Base-by-base conservation (phyloP, 2,888 invertebrate genomes). In the Leptarthrus brevirostris region DNA sequence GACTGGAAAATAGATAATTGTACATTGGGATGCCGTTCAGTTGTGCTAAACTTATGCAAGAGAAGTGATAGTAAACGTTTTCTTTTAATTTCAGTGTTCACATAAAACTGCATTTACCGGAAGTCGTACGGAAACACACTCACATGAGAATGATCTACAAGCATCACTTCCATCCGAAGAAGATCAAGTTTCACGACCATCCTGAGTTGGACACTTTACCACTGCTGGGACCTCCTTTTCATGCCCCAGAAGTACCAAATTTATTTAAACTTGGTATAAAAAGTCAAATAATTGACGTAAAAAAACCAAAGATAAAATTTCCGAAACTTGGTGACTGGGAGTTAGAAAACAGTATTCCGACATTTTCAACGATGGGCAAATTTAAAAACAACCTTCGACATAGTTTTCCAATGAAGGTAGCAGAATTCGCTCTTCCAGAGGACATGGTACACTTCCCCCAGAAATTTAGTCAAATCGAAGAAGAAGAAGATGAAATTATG, bases 101-200 rank as follows among this genome's bases (percentile, higher is more conserved):
- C 20, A 74, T 74, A 36, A 74, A 74, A 64, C 24, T 74, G 30
- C 74, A 74, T 26, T 49, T 74, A 49, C 74, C 74, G 26, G 61
- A 74, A 71, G 44, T 74, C n/a, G 49, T 71, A n/a, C 58, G 71
- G 24, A 74, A 74, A 40, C 74, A 74, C 30, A 71, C 74, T 22
- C 74, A 74, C 71, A 47, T 71, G 20, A 30, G 44, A 16, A 74
- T 71, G 36, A 71, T 74, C 10, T 49, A 61, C 5, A 74, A 71
- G 52, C 74, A 74, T 26, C 74, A 74, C 30, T 74, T 74, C 30
- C 74, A 74, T 70, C 74, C 70, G 20, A 70, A 70, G 52, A 74
- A 71, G 40, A 44, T 53, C 14, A 61, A 56, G 26, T 44, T 47
- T 12, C 72, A 56, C 47, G 56, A 72, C 14, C 44, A 44, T 22